These are phyloP conservation scores for Sylvicola cinctus DNA, from an alignment of 2,888 invertebrate species.

Conservation along the genomic window DNA sequence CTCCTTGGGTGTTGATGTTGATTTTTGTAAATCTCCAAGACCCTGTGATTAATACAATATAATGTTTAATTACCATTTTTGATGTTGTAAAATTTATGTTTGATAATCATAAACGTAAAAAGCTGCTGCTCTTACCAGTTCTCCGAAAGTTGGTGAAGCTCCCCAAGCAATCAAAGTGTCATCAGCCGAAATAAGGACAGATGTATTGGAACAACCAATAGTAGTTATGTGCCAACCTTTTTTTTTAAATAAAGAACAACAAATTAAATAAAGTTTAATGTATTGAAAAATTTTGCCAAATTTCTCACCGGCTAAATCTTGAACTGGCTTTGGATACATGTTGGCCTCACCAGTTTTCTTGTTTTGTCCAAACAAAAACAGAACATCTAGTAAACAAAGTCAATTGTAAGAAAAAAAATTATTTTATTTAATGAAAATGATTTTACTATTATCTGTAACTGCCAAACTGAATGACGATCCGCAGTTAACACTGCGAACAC, in stretches of 20 bases:
- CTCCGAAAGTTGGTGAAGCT: slow-evolving; percentile 83
- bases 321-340: slow-evolving; percentile 91
- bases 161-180: slow-evolving; percentile 85
- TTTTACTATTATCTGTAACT: slow-evolving; percentile 38
- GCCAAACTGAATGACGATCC: slow-evolving; percentile 76
- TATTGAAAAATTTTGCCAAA: neutral
- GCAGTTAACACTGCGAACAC: slow-evolving; percentile 60
- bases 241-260: no score
- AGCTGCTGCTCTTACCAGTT: slow-evolving; percentile 40
- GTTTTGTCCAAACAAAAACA: slow-evolving; percentile 77
- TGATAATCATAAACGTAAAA: no score
- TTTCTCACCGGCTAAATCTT: slow-evolving; percentile 52
- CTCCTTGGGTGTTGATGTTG: slow-evolving; percentile 73
- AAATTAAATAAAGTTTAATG: neutral
- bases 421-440: no score
- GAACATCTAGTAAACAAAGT: no score
- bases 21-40: slow-evolving; percentile 73
- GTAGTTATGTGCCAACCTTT: slow-evolving; percentile 81
- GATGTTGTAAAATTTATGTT: no score
- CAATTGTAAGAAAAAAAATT: no score
- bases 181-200: slow-evolving; percentile 73
- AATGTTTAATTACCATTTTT: slow-evolving; percentile 14
- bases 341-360: slow-evolving; percentile 88
- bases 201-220: slow-evolving; percentile 65
- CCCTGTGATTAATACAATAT: slow-evolving; percentile 34